Evolutionary conservation across 2,113 vertebrate species (phyloP), one percentile per base, ranked within the genome.

Genomic region (Hypomesus transpacificus): DNA sequence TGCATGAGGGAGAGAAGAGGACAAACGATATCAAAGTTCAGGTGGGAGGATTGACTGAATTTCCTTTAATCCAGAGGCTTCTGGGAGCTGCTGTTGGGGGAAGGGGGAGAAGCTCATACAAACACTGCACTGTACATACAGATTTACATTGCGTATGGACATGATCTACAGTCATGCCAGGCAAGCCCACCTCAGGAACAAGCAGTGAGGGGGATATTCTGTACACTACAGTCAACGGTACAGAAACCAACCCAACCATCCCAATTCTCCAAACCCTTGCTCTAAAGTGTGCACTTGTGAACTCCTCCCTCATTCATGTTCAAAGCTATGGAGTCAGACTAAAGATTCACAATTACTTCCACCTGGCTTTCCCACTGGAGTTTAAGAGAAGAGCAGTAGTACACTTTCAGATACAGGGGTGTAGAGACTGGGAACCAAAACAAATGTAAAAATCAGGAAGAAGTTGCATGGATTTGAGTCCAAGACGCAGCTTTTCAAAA

Each of bases 71-170:
- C 80, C 77, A 71, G 80, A 79, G 57, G 70, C 70, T 82, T 65
- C 20, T 79, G 78, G 51, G 54, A 57, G 21, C 3, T 69, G 63
- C 61, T 82, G 81, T 73, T 1, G 7, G 59, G n/a, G 22, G 13
- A 6, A 2, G 20, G 22, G 21, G 80, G 61, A 78, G 80, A 83
- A 78, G 83, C 81, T 84, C 71, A 66, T 87, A 86, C 88, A 89
- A 87, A 89, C 87, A 85, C 86, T 86, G 81, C 74, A 81, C 77
- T 87, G 84, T 89, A 88, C 88, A 89, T 81, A 86, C 74, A 88
- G 85, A 88, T 87, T 88, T 88, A 88, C 86, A 88, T 64, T 68
- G 71, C 26, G 63, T 75, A 65, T 70, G 74, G 61, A 73, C 73
- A 78, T 77, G 76, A 83, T 84, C 76, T 53, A 74, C 71, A 66